A percentile compares a stretch with the other conserved stretches of the same genome.
These are phyloP conservation scores for Zeugodacus cucurbitae DNA, from an alignment of 1,140 invertebrate genomes.

Conservation along the genomic window DNA sequence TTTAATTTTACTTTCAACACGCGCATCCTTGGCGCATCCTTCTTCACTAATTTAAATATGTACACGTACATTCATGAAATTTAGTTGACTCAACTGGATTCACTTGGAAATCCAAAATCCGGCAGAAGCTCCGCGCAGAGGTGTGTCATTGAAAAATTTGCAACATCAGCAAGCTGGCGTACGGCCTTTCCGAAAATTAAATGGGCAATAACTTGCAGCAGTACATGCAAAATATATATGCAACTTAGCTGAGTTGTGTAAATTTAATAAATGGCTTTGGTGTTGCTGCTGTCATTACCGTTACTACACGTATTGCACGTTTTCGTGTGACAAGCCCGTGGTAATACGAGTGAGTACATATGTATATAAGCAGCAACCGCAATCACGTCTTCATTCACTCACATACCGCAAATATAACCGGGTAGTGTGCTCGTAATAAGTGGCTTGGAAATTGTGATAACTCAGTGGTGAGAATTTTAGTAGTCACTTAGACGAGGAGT, in stretches of 20 bases:
- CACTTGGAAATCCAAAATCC: too few species aligned
- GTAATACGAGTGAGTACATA: neutral
- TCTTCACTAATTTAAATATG: too few species aligned
- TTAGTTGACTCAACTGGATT: too few species aligned
- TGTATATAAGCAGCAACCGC: neutral
- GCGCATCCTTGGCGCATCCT: too few species aligned
- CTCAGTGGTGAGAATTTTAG: too few species aligned
- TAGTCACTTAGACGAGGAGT: too few species aligned
- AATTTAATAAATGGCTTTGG: neutral
- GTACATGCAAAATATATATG: neutral
- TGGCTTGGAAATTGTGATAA: too few species aligned
- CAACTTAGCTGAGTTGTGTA: neutral
- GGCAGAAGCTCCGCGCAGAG: neutral
- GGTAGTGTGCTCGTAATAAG: neutral
- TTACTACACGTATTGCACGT: neutral
- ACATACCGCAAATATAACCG: neutral
- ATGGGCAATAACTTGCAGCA: neutral
- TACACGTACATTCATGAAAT: too few species aligned
- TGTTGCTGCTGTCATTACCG: neutral
- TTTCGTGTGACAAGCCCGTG: neutral
- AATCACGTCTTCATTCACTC: constrained; percentile 26
- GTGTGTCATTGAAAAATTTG: neutral
- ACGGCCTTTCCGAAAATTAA: neutral
- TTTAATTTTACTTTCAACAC: too few species aligned
- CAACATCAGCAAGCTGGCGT: neutral